Percentiles rank a stretch among this genome's conserved stretches.
phyloP scores from a whole-genome alignment of 2,888 invertebrate genomes.

The Calameuta filiformis region DNA sequence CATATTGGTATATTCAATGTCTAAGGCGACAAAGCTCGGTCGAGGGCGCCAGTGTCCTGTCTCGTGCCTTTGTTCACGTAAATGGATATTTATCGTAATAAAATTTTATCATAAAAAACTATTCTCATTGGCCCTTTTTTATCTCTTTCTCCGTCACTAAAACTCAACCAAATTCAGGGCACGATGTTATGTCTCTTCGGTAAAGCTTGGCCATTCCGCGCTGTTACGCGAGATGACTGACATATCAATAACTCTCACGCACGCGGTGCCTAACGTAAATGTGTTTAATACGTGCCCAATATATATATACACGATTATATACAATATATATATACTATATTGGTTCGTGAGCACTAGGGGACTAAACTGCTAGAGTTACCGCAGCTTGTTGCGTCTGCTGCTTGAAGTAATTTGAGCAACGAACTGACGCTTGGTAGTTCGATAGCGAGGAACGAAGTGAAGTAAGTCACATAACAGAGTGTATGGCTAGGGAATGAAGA shows the following conservation, averaged over 20 bases:
- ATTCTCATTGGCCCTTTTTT: background rate
- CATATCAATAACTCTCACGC: conserved; percentile 30
- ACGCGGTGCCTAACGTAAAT: conserved; percentile 34
- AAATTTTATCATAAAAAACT: background rate
- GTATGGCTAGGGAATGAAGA: no score
- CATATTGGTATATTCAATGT: background rate
- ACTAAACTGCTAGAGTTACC: conserved; percentile 17
- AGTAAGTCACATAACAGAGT: background rate
- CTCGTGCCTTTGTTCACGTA: background rate
- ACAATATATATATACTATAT: background rate
- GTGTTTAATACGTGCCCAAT: conserved; percentile 32
- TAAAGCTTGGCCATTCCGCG: background rate
- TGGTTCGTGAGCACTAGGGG: background rate
- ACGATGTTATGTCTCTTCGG: background rate
- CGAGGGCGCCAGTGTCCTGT: background rate
- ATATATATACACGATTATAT: conserved; percentile 1
- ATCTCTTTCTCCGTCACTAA: background rate
- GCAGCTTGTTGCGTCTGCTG: conserved; percentile 37
- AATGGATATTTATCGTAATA: background rate
- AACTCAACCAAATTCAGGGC: background rate
- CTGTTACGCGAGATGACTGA: conserved; percentile 8
- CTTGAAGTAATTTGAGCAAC: background rate
- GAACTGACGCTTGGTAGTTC: background rate
- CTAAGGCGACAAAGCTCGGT: background rate
- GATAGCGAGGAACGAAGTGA: background rate